phyloP scores from a whole-genome alignment of 2,113 vertebrate genomes.

The Ameiurus melas region DNA sequence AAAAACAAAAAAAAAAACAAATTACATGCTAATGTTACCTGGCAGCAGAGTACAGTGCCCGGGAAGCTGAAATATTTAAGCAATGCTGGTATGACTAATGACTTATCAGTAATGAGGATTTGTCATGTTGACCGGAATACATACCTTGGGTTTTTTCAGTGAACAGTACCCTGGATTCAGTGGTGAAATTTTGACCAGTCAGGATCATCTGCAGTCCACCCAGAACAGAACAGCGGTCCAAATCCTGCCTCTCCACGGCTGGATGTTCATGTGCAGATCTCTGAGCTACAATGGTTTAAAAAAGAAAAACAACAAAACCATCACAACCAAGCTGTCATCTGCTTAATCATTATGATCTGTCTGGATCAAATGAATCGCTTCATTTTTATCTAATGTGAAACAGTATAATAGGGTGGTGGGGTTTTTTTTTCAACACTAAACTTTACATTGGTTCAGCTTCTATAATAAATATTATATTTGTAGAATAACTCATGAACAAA shows the following conservation, averaged over 20 bases:
- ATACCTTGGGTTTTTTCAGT: constrained; percentile 92
- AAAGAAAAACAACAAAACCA: background rate
- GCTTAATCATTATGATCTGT: background rate
- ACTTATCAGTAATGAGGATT: background rate
- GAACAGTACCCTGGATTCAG: constrained; percentile 93
- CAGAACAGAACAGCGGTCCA: constrained; percentile 85
- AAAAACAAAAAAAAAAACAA: constrained; percentile 38
- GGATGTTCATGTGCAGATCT: constrained; percentile 92
- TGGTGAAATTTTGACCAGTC: constrained; percentile 91
- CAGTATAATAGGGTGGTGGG: background rate
- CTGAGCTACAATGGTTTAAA: constrained; percentile 77
- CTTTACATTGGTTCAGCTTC: background rate
- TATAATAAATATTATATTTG: background rate
- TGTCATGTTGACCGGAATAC: constrained; percentile 31
- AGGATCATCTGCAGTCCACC: constrained; percentile 94
- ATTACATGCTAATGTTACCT: constrained; percentile 41
- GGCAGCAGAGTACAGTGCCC: background rate
- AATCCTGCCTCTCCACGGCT: constrained; percentile 86
- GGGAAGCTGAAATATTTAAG: constrained; percentile 30
- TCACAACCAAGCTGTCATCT: background rate
- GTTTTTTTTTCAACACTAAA: background rate
- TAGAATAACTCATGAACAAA: background rate
- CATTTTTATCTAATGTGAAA: background rate
- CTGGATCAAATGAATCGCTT: background rate
- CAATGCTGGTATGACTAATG: background rate